These are phyloP conservation scores for Graptemys geographica DNA, from an alignment of 2,797 vertebrate species.

Conservation along the genomic window DNA sequence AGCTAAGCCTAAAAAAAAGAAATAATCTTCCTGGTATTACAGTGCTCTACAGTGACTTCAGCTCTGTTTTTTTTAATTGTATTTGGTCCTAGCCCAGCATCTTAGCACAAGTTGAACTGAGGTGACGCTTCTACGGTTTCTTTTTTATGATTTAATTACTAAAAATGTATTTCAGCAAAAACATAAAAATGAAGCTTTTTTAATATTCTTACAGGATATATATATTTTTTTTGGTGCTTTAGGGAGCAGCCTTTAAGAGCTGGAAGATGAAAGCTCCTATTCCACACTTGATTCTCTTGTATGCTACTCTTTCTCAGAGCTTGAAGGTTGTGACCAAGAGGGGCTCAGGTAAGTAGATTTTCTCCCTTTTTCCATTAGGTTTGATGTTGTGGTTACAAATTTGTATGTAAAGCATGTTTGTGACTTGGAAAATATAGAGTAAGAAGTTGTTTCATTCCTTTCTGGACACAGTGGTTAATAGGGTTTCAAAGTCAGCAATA, in stretches of 20 bases:
- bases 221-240: conserved; percentile 35
- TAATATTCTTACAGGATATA: neutral
- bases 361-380: neutral
- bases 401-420: neutral
- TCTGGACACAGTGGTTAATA: neutral
- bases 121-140: neutral
- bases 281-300: conserved; percentile 94
- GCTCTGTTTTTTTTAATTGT: neutral
- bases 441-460: neutral
- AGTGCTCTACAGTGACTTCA: neutral
- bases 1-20: neutral
- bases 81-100: neutral
- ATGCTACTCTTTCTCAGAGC: conserved; percentile 91
- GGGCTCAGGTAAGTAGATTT: conserved; percentile 92
- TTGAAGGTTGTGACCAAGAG: conserved; percentile 97
- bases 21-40: neutral
- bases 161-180: neutral
- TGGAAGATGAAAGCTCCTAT: conserved; percentile 96
- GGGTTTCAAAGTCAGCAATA: neutral
- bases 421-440: neutral
- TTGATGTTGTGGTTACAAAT: neutral
- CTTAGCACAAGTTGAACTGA: neutral
- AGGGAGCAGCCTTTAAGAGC: conserved; percentile 81
- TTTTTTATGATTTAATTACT: neutral
- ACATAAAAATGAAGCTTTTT: neutral